Base-by-base conservation (phyloP, 2,113 vertebrate species). In the Spilogale gracilis region DNA sequence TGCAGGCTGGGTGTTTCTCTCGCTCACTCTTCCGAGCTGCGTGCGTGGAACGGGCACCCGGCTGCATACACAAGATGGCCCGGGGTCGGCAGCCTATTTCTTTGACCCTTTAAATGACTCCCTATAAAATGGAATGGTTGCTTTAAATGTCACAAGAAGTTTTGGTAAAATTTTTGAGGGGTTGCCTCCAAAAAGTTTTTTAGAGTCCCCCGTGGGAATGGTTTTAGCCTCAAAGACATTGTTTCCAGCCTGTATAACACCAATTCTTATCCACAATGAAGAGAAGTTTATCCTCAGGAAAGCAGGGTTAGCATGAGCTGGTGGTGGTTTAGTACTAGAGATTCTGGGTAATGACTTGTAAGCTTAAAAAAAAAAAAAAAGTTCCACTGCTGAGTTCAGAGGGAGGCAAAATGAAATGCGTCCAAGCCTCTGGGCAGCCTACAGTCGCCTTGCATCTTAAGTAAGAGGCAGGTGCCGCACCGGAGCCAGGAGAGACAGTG, bases 301-400 rank as follows among this genome's bases (percentile, higher is more conserved):
- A 95, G 91, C 30, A 81, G 58, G 9, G 61, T 83, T 65, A 95
- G 92, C 71, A 88, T 74, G 93, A 76, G 43, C n/a, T 4, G 65
- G 18, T 50, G 63, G 60, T 61, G 43, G 88, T 95, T 97, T 89
- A 95, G 83, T 82, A 91, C 76, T 78, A 91, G 85, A 89, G 76
- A 27, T 94, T 97, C 76, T 92, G 93, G 91, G 91, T 96, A 97
- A 94, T 88, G 95, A 85, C 71, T 71, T 92, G 85, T 60, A 92
- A 89, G 91, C 73, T 93, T 65, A 1, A 30, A 30, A 65, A 65
- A 65, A 65, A 65, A 23, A 10, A 61, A 95, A 94, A 81, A 18
- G 10, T 91, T 79, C 38, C 32, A 61, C 81, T 5, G 4, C 5
- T 73, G 86, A 82, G 89, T 92, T 90, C 89, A 60, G 54, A 86